phyloP scores from a whole-genome alignment of 2,888 invertebrate species.

The Lepidochrysops patricia region DNA sequence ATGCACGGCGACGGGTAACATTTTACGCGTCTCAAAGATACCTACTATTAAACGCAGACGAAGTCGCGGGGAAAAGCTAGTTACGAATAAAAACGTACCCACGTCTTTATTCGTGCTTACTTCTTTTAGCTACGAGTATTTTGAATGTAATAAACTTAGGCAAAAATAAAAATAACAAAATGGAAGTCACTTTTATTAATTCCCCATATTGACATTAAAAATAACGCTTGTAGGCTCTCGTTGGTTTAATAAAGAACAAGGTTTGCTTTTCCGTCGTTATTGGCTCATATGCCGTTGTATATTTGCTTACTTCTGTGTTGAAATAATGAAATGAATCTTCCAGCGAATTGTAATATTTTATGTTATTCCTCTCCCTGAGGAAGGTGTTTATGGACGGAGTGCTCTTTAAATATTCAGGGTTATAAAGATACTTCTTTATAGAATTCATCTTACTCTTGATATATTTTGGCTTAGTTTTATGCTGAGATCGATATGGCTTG shows the following conservation, averaged over 20 bases:
- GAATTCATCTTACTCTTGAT: slow-evolving; percentile 37
- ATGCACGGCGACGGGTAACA: too few species aligned
- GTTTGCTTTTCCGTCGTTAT: slow-evolving; percentile 38
- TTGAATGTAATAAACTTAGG: neutral
- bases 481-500: slow-evolving; percentile 26
- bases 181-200: neutral
- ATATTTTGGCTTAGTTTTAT: slow-evolving; percentile 30
- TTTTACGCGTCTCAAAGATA: too few species aligned
- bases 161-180: neutral
- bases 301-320: slow-evolving; percentile 22
- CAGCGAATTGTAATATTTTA: slow-evolving; percentile 1
- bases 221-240: slow-evolving; percentile 46
- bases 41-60: too few species aligned
- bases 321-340: slow-evolving; percentile 25
- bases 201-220: slow-evolving; percentile 24
- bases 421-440: slow-evolving; percentile 33
- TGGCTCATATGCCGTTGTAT: slow-evolving; percentile 21
- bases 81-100: too few species aligned
- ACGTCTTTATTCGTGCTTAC: too few species aligned
- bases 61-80: too few species aligned
- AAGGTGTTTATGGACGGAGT: slow-evolving; percentile 14
- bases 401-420: slow-evolving; percentile 22
- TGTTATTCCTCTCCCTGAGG: slow-evolving; percentile 9
- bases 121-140: too few species aligned
- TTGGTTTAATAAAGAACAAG: slow-evolving; percentile 58